Base-by-base conservation (phyloP, 2,888 invertebrate species). In the Oligia strigilis region DNA sequence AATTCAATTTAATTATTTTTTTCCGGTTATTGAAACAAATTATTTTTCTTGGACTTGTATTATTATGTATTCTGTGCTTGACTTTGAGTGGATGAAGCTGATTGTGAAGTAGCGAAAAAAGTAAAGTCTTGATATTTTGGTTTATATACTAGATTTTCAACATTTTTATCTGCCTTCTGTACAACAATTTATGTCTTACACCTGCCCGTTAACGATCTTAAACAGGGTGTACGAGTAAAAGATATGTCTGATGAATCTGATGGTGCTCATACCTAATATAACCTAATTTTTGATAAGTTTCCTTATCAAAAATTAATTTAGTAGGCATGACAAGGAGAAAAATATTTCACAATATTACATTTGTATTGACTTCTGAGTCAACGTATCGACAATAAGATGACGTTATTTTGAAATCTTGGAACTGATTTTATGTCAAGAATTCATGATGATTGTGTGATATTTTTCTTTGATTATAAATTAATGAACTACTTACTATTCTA, bases 301-400 rank as follows among this genome's bases (percentile, higher is more conserved):
- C 40, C 40, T 8, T 4, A 8, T 62, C 29, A 29, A 65, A 70
- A 49, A 29, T 8, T 17, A 14, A 4, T 0, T 36, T 65, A 23
- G 13, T 29, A 14, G 4, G n/a, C 19, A n/a, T 9, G 14, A 62
- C 66, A 23, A 67, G 0, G 6, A 36, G 66, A 13, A 77, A 83
- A 43, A 52, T 55, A 62, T 80, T 80, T 77, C 60, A 78, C 67
- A 80, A 67, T n/a, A 77, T 80, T 67, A n/a, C n/a, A 36, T 14
- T 58, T 65, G n/a, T 29, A 52, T 55, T 58, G 49, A 49, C 49
- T 4, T 17, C 2, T 49, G 40, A 58, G 58, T 76, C 76, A 60
- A 29, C 46, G 4, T 55, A 83, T 67, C 46, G 67, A 83, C 23
- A 62, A 5, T 17, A 40, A n/a, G 4, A 19, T 82, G 82, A 75